These are phyloP conservation scores for Hesperophylax magnus DNA, from an alignment of 1,140 invertebrate genomes.

Conservation along the genomic window DNA sequence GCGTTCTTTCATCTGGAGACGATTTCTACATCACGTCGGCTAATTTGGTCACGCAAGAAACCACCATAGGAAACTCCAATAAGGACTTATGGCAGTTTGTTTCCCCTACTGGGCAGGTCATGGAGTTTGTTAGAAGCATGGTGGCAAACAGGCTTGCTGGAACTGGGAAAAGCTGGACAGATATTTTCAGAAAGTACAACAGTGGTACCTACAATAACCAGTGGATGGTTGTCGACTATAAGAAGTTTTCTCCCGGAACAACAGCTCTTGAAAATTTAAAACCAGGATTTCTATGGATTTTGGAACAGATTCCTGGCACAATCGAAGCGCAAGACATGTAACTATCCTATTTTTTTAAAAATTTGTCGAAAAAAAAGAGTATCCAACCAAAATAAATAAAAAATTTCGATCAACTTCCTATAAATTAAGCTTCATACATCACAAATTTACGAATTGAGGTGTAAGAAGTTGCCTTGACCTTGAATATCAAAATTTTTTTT, in stretches of 20 bases:
- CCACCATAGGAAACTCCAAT: constrained; percentile 83
- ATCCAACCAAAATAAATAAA: no score
- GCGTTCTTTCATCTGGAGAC: constrained; percentile 75
- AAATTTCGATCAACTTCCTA: no score
- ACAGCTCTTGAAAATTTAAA: constrained; percentile 47
- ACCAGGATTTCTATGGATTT: constrained; percentile 71
- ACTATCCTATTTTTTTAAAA: no score
- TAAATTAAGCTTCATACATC: no score
- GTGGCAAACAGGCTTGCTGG: constrained; percentile 79
- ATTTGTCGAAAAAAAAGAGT: no score
- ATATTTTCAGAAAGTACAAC: constrained; percentile 73
- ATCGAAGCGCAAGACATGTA: constrained; percentile 52
- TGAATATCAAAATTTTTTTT: no score
- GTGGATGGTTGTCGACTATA: constrained; percentile 83
- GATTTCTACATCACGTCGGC: constrained; percentile 80
- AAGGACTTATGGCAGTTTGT: constrained; percentile 73
- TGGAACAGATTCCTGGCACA: constrained; percentile 64
- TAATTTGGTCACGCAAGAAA: constrained; percentile 79
- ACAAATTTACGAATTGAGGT: no score
- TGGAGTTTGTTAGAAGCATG: constrained; percentile 79
- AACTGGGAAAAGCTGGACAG: constrained; percentile 74
- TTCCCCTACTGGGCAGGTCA: constrained; percentile 68
- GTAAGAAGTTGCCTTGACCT: no score
- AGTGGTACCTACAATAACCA: constrained; percentile 89
- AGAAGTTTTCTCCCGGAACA: constrained; percentile 71